Percentiles rank a stretch among this genome's conserved stretches.
phyloP scores from a whole-genome alignment of 2,888 invertebrate species.

The Polydrusus tereticollis region DNA sequence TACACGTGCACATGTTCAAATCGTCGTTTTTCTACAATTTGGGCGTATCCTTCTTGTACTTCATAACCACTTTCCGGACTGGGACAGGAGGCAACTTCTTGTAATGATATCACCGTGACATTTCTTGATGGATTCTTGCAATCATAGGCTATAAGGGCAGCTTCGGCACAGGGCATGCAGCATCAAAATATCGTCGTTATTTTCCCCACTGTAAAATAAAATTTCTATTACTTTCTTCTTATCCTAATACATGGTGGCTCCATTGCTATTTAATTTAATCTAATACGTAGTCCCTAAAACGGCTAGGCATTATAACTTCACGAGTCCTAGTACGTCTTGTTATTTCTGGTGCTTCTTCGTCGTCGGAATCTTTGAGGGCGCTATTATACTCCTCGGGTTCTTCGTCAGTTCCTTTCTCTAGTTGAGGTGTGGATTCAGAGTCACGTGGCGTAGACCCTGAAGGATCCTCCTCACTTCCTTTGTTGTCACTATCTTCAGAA shows the following conservation, averaged over 20 bases:
- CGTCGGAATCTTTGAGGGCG: background rate
- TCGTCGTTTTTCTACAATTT: constrained; percentile 12
- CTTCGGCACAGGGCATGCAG: constrained; percentile 1
- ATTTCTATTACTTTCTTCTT: background rate
- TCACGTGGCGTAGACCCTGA: too few relatives aligned
- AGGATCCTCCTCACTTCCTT: too few relatives aligned
- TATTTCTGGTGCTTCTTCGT: background rate
- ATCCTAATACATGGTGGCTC: background rate
- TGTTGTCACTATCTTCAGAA: background rate
- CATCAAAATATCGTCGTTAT: too few relatives aligned
- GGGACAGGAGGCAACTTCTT: background rate
- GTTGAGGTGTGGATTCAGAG: too few relatives aligned
- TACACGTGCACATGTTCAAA: constrained; percentile 14
- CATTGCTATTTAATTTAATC: background rate
- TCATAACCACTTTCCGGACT: constrained; percentile 7
- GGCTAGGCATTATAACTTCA: background rate
- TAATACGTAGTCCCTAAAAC: background rate
- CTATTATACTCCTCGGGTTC: background rate
- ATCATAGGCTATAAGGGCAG: too few relatives aligned
- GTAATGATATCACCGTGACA: constrained; percentile 12
- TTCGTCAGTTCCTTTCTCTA: too few relatives aligned
- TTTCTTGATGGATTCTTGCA: constrained; percentile 16
- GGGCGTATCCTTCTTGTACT: too few relatives aligned
- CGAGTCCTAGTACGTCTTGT: background rate
- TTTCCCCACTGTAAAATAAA: too few relatives aligned